Evolutionary conservation across 2,888 invertebrate species (phyloP), one percentile per base, ranked within the genome.

Genomic region (Mythimna ferrago): DNA sequence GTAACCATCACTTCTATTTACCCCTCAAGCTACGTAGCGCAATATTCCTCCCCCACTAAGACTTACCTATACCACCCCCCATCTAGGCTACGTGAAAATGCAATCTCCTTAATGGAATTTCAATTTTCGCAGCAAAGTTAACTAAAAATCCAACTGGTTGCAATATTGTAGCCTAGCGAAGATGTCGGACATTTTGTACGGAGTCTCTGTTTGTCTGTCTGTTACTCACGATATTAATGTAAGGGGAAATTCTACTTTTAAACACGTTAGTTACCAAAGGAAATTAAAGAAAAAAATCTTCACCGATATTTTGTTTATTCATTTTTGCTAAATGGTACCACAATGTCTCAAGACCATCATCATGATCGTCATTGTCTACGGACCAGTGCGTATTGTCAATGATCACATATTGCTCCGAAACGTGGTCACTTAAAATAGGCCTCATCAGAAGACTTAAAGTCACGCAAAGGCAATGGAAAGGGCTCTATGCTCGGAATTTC

Each of bases 101-200:
- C 95, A 95, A 96, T 95, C 93, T 94, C 80, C 90, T 89, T 95
- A 95, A 96, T 96, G 96, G 96, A 96, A 95, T 96, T 95, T 94
- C 96, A 96, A 96, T 96, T 95, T 94, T 90, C 91, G 92, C 91
- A 86, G 92, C 90, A 89, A 93, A 95, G 92, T 93, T 94, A 94
- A 95, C 95, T 94, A 92, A 93, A 92, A 92, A 94, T 94, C 90
- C 93, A 84, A 92, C 92, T 92, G 89, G 91, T 88, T 90, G 94
- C 94, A 93, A 94, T 94, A 94, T 92, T 88, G 90, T 82, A 71
- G 76, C 77, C 77, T 82, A 79, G 70, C 70, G 77, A 80, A 83
- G 87, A 75, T 70, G 79, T 14, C 35, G 48, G 68, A 70, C 73
- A 73, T 81, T 63, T 69, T 75, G 73, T 75, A 61, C 48, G 26